Conservation (phyloP, 1,140 invertebrate species). For the Parapsyche elsis region DNA sequence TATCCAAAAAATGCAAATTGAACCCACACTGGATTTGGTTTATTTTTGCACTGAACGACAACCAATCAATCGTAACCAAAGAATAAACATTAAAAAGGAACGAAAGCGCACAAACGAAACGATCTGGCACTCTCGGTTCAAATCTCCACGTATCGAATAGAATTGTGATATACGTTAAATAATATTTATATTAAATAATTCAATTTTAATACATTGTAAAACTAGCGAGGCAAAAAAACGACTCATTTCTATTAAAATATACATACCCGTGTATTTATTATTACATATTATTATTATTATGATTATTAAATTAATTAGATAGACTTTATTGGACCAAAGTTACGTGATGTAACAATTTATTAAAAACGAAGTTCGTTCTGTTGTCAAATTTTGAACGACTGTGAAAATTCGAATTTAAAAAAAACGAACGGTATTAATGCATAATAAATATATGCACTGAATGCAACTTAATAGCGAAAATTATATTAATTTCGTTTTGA, state of each 20-base stretch:
- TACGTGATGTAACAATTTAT: background rate
- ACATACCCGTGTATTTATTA: too few relatives aligned
- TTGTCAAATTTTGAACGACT: too few relatives aligned
- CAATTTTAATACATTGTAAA: background rate
- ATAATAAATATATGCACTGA: too few relatives aligned
- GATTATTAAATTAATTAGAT: constrained; percentile 1
- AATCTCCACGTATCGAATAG: constrained; percentile 45
- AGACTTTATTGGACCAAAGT: constrained; percentile 25
- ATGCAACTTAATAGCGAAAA: too few relatives aligned
- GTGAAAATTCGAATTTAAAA: too few relatives aligned
- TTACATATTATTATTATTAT: constrained; percentile 9
- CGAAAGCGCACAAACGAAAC: constrained; percentile 33
- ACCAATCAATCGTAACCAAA: too few relatives aligned
- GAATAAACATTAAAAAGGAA: background rate
- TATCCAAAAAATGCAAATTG: too few relatives aligned
- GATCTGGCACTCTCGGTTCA: constrained; percentile 31
- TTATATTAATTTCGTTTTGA: too few relatives aligned
- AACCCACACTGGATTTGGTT: too few relatives aligned
- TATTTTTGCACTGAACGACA: too few relatives aligned
- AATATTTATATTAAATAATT: background rate
- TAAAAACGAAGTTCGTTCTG: background rate
- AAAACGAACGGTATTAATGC: too few relatives aligned
- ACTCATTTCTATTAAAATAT: background rate
- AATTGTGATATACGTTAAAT: constrained; percentile 50
- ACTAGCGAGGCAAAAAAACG: background rate